Evolutionary conservation across 2,888 invertebrate genomes (phyloP).

Genomic region (Dicyrtoma fusca): DNA sequence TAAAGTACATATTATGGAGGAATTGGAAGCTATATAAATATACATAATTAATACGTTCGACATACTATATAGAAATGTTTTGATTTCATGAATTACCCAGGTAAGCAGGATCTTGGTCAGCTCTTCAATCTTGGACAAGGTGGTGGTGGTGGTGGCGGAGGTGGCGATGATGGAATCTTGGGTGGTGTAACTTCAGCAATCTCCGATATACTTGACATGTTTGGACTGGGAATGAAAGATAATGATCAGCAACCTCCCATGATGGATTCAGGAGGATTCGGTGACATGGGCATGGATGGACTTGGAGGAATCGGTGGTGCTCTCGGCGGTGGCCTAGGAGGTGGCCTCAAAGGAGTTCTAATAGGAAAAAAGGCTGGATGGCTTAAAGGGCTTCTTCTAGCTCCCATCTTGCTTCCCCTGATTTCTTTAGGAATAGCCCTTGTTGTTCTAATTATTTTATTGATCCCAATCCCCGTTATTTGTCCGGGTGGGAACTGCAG

Average conservation of each 20-base stretch:
- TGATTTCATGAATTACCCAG: background rate
- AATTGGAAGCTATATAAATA: too few species aligned
- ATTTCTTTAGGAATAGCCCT: constrained; percentile 32
- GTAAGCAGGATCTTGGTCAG: background rate
- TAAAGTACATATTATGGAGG: too few species aligned
- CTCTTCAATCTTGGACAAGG: background rate
- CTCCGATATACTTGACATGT: constrained; percentile 11
- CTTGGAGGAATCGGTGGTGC: background rate
- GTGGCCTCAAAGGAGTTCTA: constrained; percentile 30
- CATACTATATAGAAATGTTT: background rate
- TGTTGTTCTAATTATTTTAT: constrained; percentile 19
- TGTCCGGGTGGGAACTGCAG: background rate
- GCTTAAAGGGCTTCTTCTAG: constrained; percentile 33
- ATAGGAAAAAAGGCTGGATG: constrained; percentile 29
- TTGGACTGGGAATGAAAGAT: constrained; percentile 12
- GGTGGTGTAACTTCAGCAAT: background rate
- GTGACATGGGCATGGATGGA: too few species aligned
- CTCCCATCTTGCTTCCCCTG: constrained; percentile 41
- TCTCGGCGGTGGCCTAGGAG: constrained; percentile 11
- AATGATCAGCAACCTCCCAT: background rate
- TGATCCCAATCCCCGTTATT: constrained; percentile 28
- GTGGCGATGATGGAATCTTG: constrained; percentile 5
- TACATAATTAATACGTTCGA: too few species aligned
- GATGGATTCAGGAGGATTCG: too few species aligned
- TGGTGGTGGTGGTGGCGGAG: background rate